phyloP scores from a whole-genome alignment of 2,797 vertebrate genomes.

The Sphaeramia orbicularis region DNA sequence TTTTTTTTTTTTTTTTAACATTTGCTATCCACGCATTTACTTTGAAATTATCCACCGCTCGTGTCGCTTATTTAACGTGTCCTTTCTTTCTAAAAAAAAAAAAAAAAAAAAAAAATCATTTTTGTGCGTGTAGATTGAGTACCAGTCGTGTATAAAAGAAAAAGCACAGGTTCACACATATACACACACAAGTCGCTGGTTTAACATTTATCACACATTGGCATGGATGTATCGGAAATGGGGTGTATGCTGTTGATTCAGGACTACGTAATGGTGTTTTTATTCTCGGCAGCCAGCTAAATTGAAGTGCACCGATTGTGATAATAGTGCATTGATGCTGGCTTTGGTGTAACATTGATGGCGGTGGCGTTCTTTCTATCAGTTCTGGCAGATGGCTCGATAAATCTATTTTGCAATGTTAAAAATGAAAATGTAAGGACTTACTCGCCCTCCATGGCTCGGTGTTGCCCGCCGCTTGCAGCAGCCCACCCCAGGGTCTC shows the following conservation, averaged over 20 bases:
- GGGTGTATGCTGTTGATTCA: slow-evolving; percentile 81
- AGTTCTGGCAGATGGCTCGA: slow-evolving; percentile 51
- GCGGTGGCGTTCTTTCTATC: slow-evolving; percentile 59
- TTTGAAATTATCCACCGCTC: slow-evolving; percentile 45
- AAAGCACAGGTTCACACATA: slow-evolving; percentile 49
- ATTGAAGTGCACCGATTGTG: slow-evolving; percentile 66
- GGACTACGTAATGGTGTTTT: slow-evolving; percentile 84
- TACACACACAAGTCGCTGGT: slow-evolving; percentile 43
- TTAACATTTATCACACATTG: slow-evolving; percentile 66
- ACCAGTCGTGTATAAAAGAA: slow-evolving; percentile 22
- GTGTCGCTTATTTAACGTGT: slow-evolving; percentile 43
- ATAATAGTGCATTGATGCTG: slow-evolving; percentile 64
- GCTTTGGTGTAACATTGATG: slow-evolving; percentile 67
- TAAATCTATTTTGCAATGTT: slow-evolving; percentile 60
- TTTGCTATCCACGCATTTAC: slow-evolving; percentile 63
- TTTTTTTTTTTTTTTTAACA: slow-evolving; percentile 33
- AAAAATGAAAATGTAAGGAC: slow-evolving; percentile 85
- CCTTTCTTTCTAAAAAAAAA: slow-evolving; percentile 5
- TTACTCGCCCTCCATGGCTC: slow-evolving; percentile 91
- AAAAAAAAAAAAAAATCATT: too few species aligned
- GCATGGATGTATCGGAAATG: slow-evolving; percentile 69
- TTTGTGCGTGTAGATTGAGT: slow-evolving; percentile 20
- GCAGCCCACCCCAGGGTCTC: slow-evolving; percentile 85
- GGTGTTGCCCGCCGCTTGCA: slow-evolving; percentile 87
- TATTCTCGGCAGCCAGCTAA: slow-evolving; percentile 71